These are phyloP conservation scores for Eumeta japonica DNA, from an alignment of 1,140 invertebrate species.

Conservation along the genomic window DNA sequence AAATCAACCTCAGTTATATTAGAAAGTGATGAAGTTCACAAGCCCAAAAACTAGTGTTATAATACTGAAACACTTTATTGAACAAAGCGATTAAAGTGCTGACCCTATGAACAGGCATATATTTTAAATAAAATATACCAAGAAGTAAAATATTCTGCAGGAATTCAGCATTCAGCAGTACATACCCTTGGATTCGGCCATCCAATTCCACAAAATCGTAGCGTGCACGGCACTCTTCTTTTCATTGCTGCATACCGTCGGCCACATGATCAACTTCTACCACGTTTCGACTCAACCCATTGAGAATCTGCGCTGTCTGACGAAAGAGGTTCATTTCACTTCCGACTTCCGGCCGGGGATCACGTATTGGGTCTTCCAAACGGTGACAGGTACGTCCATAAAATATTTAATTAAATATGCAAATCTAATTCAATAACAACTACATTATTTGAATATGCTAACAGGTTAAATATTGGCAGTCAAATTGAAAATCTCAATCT, in stretches of 20 bases:
- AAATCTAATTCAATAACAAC: background rate
- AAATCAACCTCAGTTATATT: no score
- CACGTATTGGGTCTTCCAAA: slow-evolving; percentile 92
- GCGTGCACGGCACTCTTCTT: slow-evolving; percentile 96
- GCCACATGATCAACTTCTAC: slow-evolving; percentile 98
- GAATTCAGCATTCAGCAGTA: slow-evolving; percentile 97
- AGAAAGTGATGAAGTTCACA: no score
- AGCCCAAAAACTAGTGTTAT: no score
- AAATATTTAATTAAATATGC: slow-evolving; percentile 4
- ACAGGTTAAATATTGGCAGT: no score
- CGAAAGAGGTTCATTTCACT: slow-evolving; percentile 90
- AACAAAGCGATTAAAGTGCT: no score
- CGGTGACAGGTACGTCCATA: slow-evolving; percentile 75
- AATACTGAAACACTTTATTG: no score
- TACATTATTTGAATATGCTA: no score
- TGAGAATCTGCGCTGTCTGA: slow-evolving; percentile 91
- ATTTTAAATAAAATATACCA: no score
- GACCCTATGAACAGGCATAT: no score
- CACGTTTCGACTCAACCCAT: slow-evolving; percentile 96
- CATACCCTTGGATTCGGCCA: slow-evolving; percentile 95
- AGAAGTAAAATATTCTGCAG: slow-evolving; percentile 22
- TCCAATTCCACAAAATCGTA: slow-evolving; percentile 98
- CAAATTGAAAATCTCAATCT: no score
- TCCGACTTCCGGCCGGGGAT: slow-evolving; percentile 90
- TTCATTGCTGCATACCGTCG: slow-evolving; percentile 86